These are phyloP conservation scores for Mormyrus hasselquistii DNA, from an alignment of 2,797 vertebrate genomes.

Conservation along the genomic window DNA sequence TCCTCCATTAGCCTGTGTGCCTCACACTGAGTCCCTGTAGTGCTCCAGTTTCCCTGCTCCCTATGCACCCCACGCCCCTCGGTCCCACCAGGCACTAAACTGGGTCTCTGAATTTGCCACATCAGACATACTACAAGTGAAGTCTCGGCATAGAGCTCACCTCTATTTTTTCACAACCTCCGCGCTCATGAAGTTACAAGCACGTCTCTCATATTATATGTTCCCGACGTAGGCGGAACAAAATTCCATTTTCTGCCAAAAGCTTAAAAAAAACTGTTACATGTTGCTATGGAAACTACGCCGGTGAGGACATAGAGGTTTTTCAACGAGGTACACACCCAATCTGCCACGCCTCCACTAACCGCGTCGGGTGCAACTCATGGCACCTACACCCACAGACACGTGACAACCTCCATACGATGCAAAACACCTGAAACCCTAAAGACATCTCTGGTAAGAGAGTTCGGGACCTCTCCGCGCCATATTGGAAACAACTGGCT, in stretches of 20 bases:
- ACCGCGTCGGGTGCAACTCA: background rate
- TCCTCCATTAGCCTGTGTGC: background rate
- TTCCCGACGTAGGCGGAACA: background rate
- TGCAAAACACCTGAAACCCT: background rate
- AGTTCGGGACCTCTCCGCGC: background rate
- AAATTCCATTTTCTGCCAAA: background rate
- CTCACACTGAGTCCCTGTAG: background rate
- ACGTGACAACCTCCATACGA: background rate
- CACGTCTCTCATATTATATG: background rate
- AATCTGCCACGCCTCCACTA: background rate
- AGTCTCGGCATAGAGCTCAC: background rate
- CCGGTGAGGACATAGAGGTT: background rate
- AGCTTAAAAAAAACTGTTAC: slow-evolving; percentile 1
- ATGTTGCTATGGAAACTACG: slow-evolving; percentile 9
- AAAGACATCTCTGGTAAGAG: background rate
- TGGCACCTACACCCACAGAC: background rate
- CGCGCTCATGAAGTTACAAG: background rate
- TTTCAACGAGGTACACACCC: slow-evolving; percentile 1
- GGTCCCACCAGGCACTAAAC: background rate
- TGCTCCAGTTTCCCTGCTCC: slow-evolving; percentile 5
- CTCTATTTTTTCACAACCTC: background rate
- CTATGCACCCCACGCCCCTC: background rate
- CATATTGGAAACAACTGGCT: background rate
- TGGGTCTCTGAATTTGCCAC: background rate
- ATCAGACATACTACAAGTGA: background rate